Evolutionary conservation across 2,113 vertebrate genomes (phyloP).

Genomic region (Melanerpes aurifrons): DNA sequence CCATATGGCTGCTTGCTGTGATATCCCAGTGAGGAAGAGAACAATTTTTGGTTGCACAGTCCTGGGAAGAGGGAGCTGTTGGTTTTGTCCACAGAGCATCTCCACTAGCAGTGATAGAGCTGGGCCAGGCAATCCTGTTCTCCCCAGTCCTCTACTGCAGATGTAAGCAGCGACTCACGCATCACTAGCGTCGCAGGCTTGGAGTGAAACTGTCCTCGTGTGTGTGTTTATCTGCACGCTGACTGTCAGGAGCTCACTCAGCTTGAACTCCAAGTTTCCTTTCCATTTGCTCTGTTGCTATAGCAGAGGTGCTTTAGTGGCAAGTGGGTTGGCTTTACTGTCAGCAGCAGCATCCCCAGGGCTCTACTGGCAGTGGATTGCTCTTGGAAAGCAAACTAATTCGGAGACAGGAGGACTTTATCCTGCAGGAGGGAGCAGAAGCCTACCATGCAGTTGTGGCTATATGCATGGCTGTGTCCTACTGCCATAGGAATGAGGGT

Average conservation of each 20-base stretch:
- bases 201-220: not conserved
- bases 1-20: not conserved
- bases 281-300: constrained; percentile 16
- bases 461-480: not conserved
- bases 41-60: not conserved
- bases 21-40: not conserved
- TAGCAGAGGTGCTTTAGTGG: constrained; percentile 1
- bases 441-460: not conserved
- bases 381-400: constrained; percentile 10
- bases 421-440: not conserved
- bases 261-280: constrained; percentile 34
- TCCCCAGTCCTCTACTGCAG: not conserved
- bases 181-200: constrained; percentile 18
- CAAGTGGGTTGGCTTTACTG: not conserved
- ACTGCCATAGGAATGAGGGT: fast-evolving
- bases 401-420: not conserved
- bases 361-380: not conserved
- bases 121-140: not conserved
- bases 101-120: not conserved
- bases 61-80: not conserved
- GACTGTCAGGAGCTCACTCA: not conserved
- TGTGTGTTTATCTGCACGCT: constrained; percentile 16
- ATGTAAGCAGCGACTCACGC: constrained; percentile 1
- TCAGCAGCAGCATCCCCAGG: not conserved
- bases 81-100: constrained; percentile 19